Evolutionary conservation across 1,140 invertebrate species (phyloP).

Genomic region (Zaprionus inermis): DNA sequence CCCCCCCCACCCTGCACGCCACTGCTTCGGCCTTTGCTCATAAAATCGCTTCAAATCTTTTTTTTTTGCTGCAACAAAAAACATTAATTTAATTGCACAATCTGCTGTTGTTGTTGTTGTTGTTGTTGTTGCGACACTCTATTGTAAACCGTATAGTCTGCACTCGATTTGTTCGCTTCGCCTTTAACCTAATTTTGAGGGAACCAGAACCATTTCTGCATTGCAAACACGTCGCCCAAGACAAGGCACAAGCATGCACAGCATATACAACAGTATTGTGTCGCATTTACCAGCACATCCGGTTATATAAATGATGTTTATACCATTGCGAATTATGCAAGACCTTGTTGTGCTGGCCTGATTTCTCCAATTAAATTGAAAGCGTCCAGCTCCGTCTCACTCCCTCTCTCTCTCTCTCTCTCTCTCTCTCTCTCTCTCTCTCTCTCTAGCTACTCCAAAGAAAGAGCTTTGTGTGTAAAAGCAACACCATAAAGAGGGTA

Average conservation of each 20-base stretch:
- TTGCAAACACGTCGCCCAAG: conserved; percentile 62
- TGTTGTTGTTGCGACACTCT: conserved; percentile 16
- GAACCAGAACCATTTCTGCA: conserved; percentile 44
- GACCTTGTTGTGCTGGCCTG: neutral
- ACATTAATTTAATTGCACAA: conserved; percentile 59
- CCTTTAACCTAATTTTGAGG: conserved; percentile 66
- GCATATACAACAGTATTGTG: conserved; percentile 6
- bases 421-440: no score
- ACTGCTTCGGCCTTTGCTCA: conserved; percentile 12
- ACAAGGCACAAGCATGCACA: conserved; percentile 31
- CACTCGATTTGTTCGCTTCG: conserved; percentile 46
- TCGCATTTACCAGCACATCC: neutral
- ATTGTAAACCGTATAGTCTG: neutral
- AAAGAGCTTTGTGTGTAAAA: no score
- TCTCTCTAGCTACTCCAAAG: no score
- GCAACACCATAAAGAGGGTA: no score
- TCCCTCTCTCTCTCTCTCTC: no score
- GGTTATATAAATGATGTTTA: neutral
- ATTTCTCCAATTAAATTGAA: neutral
- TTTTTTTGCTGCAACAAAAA: conserved; percentile 39
- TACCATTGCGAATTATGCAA: neutral
- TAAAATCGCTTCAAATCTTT: conserved; percentile 38
- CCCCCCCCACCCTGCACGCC: neutral
- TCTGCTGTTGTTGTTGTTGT: conserved; percentile 34
- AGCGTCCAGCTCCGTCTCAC: no score